phyloP scores from a whole-genome alignment of 2,888 invertebrate genomes.

The Parelbella ahira region DNA sequence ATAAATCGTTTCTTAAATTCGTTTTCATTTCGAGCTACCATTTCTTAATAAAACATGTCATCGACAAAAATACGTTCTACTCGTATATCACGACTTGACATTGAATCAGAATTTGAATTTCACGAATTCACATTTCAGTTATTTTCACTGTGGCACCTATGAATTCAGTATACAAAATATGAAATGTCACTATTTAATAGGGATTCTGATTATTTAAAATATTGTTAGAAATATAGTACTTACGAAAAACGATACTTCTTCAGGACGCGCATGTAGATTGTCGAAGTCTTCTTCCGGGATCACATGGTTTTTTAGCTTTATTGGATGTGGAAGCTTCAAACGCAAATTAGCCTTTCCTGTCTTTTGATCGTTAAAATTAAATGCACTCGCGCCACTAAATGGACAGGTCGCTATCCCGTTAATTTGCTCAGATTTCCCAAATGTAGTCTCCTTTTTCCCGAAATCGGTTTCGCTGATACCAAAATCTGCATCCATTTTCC shows the following conservation, averaged over 20 bases:
- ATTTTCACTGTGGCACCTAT: too few relatives aligned
- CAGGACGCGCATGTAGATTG: conserved; percentile 52
- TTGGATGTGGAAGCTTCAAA: conserved; percentile 62
- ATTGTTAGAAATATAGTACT: too few relatives aligned
- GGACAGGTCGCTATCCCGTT: conserved; percentile 50
- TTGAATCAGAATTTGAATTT: too few relatives aligned
- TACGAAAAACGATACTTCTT: conserved; percentile 52
- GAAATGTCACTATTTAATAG: too few relatives aligned
- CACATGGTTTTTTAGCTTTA: conserved; percentile 57
- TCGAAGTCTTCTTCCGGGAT: conserved; percentile 54
- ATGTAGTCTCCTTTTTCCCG: conserved; percentile 21
- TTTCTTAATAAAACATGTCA: too few relatives aligned
- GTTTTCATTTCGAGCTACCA: too few relatives aligned
- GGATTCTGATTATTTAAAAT: too few relatives aligned
- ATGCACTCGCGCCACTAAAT: conserved; percentile 52
- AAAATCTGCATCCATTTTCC: conserved; percentile 31
- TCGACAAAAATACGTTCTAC: too few relatives aligned
- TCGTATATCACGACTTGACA: too few relatives aligned
- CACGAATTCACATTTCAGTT: too few relatives aligned
- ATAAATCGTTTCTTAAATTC: too few relatives aligned
- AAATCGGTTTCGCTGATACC: conserved; percentile 25
- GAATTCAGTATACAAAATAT: too few relatives aligned
- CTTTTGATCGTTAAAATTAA: conserved; percentile 42
- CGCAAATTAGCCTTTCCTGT: conserved; percentile 53
- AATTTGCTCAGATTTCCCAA: conserved; percentile 42